Base-by-base conservation (phyloP, 1,140 invertebrate species). In the Macrobrachium rosenbergii region DNA sequence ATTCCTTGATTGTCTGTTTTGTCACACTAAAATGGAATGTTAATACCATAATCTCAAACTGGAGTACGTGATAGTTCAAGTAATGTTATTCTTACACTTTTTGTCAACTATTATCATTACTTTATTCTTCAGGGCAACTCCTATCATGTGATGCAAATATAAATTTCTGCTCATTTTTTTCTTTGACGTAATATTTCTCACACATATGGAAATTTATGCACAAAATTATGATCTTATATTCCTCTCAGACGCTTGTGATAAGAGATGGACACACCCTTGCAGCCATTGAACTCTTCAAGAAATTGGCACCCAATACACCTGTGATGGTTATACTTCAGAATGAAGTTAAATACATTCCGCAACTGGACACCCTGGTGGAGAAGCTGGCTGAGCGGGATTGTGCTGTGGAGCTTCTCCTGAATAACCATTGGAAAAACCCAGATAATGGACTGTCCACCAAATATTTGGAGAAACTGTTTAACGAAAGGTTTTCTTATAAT, bases 241-340 rank as follows among this genome's bases (percentile, higher is more conserved):
- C 60, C 28, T 60, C 19, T 28, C 76, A 86, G 83, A 43, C 23
- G 78, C 75, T 86, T 69, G 52, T 21, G 7, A 63, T 86, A 16
- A 21, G 63, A 23, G 83, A 86, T 72, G 83, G 83, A 28, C 83
- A 86, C 63, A 86, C 76, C 6, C 21, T 43, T 67, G 83, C 83
- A 69, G 83, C 83, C 12, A 17, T 78, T 10, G 52, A 45, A 17
- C 59, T 86, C 14, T 79, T 86, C 59, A 43, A 19, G 0, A 2
- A 72, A n/a, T 37, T 86, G n/a, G 5, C 1, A 0, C 0, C 52
- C 2, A 67, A n/a, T 6, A 72, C 59, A 58, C 63, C 75, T 2
- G 76, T 86, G 11, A 19, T 58, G 58, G 28, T 86, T 28, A 79
- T 86, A n/a, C 52, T 86, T 3, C 63, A 86, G 21, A 59, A 64